Base-by-base conservation (phyloP, 2,113 vertebrate species). In the Rhinichthys klamathensis region DNA sequence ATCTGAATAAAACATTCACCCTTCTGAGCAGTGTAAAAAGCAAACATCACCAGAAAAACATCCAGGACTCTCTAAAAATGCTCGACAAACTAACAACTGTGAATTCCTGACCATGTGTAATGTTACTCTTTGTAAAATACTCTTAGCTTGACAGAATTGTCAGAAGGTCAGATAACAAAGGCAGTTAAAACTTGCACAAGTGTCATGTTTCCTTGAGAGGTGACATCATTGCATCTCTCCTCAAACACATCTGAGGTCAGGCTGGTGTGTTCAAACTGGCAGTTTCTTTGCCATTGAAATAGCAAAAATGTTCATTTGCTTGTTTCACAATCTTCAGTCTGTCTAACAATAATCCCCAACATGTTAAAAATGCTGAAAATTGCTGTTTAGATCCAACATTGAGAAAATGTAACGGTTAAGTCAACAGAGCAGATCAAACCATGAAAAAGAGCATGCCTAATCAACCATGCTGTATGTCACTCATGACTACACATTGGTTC, bases 131-230 rank as follows among this genome's bases (percentile, higher is more conserved):
- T 49, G 65, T 60, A 49, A 60, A 69, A 41, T 44, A 32, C 38
- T 21, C 61, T 70, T 69, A 58, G 49, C 60, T 25, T 18, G 30
- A 46, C 63, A 58, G 84, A 67, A 61, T 70, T 44, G 65, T 44
- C 18, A 73, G 38, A 38, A 58, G 49, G 54, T 73, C 51, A 61
- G 23, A 73, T 80, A 32, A 72, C 63, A 85, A 80, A 85, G 61
- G 18, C 74, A 25, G 60, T 35, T 54, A 75, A 67, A 84, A 67
- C 44, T 85, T 85, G 25, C 46, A 67, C 1, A 54, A 51, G 46
- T 60, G 65, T 80, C 54, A 16, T 21, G 10, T 80, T 80, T 61
- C 77, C 77, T 73, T 72, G 21, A 61, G 12, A 46, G 67, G 77
- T 49, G 38, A 70, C 41, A 41, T 61, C 30, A 79, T 41, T 38